Base-by-base conservation (phyloP, 2,888 invertebrate species). In the Celastrina argiolus region DNA sequence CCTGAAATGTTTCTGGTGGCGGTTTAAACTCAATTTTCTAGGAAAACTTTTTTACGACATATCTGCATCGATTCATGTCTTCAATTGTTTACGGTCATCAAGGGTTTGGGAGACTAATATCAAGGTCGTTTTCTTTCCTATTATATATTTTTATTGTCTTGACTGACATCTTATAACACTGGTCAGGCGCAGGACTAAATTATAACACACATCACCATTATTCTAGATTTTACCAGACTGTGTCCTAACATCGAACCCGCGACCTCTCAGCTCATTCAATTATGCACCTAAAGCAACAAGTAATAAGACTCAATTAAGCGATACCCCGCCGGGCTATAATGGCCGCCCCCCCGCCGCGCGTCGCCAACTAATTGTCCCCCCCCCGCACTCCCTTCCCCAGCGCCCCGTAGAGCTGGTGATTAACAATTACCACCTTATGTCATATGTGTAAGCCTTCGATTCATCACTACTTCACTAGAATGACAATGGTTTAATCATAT, bases 281-380 rank as follows among this genome's bases (percentile, higher is more conserved):
- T 58, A 2, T 31, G 16, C 2, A 31, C n/a, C 28, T 58, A 58
- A 31, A 58, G 58, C n/a, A 28, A 58, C 65, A 66, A 69, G 63
- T 70, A 65, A 64, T 56, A 41, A 66, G 36, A 65, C 64, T 56
- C 61, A 67, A 66, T 56, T 22, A 66, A 39, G 56, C 41, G 64
- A 61, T 36, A 39, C 22, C 71, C 72, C 65, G 64, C n/a, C n/a
- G 71, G 26, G 69, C 64, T n/a, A 31, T 71, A 71, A 70, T 71
- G 67, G 66, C 69, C 39, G 42, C 39, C 56, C 68, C 45, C 61
- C 67, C 66, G 58, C 68, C 66, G 42, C 69, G 69, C 65, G 69
- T 66, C 45, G 65, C 31, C 42, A 63, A 63, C 67, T 67, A 67
- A 70, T 70, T 51, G 51, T 67, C 66, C 65, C 56, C 68, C 63